A percentile compares a stretch with the other conserved stretches of the same genome.
phyloP scores from a whole-genome alignment of 2,797 vertebrate species.

The Rousettus madagascariensis region DNA sequence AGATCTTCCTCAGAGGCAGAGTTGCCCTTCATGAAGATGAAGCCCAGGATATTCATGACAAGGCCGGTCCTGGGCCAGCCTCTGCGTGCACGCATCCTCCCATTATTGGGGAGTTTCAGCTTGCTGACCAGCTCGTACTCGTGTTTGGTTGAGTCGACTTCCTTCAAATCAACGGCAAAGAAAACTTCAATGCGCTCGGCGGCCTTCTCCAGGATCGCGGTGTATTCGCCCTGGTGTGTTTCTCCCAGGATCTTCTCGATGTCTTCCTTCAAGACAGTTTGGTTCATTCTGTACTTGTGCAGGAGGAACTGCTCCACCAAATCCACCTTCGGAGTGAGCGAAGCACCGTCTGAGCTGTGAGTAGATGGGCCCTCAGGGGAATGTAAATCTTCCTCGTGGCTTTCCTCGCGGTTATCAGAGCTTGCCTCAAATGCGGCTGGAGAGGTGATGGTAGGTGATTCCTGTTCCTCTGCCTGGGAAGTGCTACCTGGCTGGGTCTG shows the following conservation, averaged over 20 bases:
- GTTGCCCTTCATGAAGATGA: background rate
- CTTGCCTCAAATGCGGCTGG: background rate
- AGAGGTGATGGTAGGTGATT: background rate
- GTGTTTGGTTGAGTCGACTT: background rate
- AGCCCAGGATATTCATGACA: background rate
- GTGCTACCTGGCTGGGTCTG: background rate
- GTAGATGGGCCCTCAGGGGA: too few relatives aligned
- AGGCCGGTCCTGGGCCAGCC: slow-evolving; percentile 1
- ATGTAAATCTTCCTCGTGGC: background rate
- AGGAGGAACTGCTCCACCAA: background rate
- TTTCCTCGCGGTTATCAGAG: too few relatives aligned
- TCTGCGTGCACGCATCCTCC: background rate
- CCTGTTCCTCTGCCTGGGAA: too few relatives aligned
- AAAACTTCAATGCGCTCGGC: background rate
- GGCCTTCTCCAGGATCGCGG: background rate
- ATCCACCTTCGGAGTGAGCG: background rate
- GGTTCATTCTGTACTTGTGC: background rate
- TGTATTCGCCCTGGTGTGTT: background rate
- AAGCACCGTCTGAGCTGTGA: background rate
- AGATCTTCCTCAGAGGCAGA: background rate
- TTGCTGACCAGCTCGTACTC: slow-evolving; percentile 18
- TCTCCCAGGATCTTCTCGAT: background rate
- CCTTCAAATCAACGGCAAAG: background rate
- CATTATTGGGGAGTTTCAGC: slow-evolving; percentile 28
- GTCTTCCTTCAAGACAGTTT: background rate